These are phyloP conservation scores for Chorisops tibialis DNA, from an alignment of 2,888 invertebrate species.

Conservation along the genomic window DNA sequence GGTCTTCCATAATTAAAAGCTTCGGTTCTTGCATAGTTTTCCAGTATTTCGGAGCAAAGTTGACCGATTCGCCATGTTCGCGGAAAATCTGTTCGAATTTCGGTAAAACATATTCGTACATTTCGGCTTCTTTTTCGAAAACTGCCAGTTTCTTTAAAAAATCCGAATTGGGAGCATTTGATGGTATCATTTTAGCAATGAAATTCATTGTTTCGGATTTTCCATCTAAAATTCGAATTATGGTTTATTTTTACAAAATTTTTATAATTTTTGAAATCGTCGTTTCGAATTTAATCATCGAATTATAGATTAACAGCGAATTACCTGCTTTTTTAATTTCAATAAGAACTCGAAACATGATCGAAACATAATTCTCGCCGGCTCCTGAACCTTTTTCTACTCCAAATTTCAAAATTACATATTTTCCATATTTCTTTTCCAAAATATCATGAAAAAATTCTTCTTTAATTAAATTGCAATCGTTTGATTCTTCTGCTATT, in stretches of 20 bases:
- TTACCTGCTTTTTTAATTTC: conserved; percentile 12
- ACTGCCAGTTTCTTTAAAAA: background rate
- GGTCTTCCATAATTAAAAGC: conserved; percentile 43
- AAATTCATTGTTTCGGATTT: background rate
- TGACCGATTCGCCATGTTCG: background rate
- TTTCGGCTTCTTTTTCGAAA: conserved; percentile 28
- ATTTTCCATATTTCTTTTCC: conserved; percentile 2
- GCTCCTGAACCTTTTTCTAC: background rate
- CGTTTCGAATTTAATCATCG: too few species aligned
- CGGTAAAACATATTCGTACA: conserved; percentile 12
- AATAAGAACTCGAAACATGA: background rate
- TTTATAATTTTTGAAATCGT: too few species aligned
- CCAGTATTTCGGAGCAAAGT: conserved; percentile 11
- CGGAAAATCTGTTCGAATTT: conserved; percentile 18
- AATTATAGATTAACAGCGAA: too few species aligned
- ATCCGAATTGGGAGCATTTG: background rate
- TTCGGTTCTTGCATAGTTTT: conserved; percentile 6
- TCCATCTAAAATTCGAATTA: conserved; percentile 31
- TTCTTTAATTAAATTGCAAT: background rate
- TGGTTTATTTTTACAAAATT: too few species aligned
- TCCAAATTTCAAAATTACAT: background rate
- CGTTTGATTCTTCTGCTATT: too few species aligned
- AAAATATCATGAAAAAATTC: conserved; percentile 8
- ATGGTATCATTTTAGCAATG: conserved; percentile 11
- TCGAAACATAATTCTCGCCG: conserved; percentile 14